Conservation (phyloP, 2,888 invertebrate genomes). For the Sicus ferrugineus region DNA sequence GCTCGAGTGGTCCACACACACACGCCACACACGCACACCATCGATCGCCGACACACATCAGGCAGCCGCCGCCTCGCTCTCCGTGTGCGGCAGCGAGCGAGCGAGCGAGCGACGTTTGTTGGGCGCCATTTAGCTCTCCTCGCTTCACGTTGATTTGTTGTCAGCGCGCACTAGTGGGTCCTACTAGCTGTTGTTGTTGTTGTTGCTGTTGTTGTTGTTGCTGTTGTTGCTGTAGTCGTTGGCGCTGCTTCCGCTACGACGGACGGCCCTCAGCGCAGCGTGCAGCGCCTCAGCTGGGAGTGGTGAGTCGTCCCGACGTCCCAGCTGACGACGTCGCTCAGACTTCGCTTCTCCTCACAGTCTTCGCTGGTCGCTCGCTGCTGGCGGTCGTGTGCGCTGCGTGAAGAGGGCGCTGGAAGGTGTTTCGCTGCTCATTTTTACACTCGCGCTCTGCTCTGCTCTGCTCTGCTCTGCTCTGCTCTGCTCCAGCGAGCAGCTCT, state of each 20-base stretch:
- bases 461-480: too few species aligned
- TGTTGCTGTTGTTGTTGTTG: slow-evolving; percentile 25
- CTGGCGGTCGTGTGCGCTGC: slow-evolving; percentile 34
- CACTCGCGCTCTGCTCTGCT: neutral
- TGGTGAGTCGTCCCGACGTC: slow-evolving; percentile 46
- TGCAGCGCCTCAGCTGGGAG: too few species aligned
- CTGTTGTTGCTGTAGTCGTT: slow-evolving; percentile 13
- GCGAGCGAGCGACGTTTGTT: slow-evolving; percentile 33
- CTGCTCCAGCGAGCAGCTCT: neutral
- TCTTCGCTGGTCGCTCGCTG: slow-evolving; percentile 44
- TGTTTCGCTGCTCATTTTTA: neutral
- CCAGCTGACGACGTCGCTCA: slow-evolving; percentile 35
- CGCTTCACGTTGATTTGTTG: slow-evolving; percentile 31
- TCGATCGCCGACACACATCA: slow-evolving; percentile 37
- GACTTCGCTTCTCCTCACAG: slow-evolving; percentile 30
- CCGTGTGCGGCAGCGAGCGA: too few species aligned
- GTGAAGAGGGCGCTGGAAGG: slow-evolving; percentile 25
- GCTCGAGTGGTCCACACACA: slow-evolving; percentile 31
- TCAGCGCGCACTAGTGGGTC: neutral
- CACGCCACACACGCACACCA: slow-evolving; percentile 33
- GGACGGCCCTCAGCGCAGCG: too few species aligned
- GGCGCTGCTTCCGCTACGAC: slow-evolving; percentile 32
- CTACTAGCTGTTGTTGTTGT: neutral
- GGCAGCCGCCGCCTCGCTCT: too few species aligned
- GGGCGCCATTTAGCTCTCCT: slow-evolving; percentile 56